Conservation (phyloP, 2,797 vertebrate species). For the Bovichtus diacanthus region DNA sequence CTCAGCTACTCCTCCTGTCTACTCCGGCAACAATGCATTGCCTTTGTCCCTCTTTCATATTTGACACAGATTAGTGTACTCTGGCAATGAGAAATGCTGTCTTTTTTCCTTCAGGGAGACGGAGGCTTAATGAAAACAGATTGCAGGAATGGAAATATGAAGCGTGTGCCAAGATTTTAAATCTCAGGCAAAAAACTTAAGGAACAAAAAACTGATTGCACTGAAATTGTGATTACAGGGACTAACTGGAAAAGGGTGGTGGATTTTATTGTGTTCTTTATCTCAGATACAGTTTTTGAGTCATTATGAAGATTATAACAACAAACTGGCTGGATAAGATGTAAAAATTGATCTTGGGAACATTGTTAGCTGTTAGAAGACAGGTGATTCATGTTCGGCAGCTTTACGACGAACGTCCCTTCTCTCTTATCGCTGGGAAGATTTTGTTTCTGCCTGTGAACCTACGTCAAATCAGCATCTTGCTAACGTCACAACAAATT, state of each 20-base stretch:
- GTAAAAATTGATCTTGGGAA: neutral
- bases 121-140: conserved; percentile 71
- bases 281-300: conserved; percentile 1
- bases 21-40: conserved; percentile 39
- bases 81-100: conserved; percentile 51
- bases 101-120: conserved; percentile 55
- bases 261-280: conserved; percentile 1
- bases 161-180: conserved; percentile 59
- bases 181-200: conserved; percentile 47
- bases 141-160: conserved; percentile 69
- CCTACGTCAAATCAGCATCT: conserved; percentile 48
- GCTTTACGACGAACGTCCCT: neutral
- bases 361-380: neutral
- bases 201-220: conserved; percentile 60
- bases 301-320: conserved; percentile 18
- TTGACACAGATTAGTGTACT: conserved; percentile 66
- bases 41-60: conserved; percentile 56
- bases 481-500: conserved; percentile 66
- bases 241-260: conserved; percentile 9
- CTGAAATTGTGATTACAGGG: conserved; percentile 41
- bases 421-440: conserved; percentile 11
- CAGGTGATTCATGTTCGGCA: conserved; percentile 22
- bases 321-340: neutral
- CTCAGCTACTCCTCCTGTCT: conserved; percentile 31
- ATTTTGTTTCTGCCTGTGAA: conserved; percentile 15